Base-by-base conservation (phyloP, 2,888 invertebrate species). In the Nezara viridula region DNA sequence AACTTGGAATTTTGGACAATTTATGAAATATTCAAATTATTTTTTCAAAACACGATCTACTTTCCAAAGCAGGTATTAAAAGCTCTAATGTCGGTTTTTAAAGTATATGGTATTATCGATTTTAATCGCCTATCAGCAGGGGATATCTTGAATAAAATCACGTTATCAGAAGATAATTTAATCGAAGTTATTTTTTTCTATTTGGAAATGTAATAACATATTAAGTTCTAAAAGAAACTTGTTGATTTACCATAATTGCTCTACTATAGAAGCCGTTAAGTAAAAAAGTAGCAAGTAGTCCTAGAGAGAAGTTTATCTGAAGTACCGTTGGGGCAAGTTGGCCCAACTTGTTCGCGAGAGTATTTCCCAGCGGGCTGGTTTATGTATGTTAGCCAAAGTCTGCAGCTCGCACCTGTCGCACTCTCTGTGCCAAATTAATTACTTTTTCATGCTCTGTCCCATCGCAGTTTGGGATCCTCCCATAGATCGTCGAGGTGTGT, bases 301-400 rank as follows among this genome's bases (percentile, higher is more conserved):
- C 44, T 21, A n/a, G 10, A 44, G 44, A 44, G 44, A 81, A 40
- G 81, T 40, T 81, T 44, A 44, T 12, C n/a, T 44, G 44, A 47
- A 81, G 81, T 40, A 81, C 44, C 44, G n/a, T 32, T 47, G 81
- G 44, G 24, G 81, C 81, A 44, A 81, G 37, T 81, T 81, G 0
- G 40, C 40, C 21, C 77, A 77, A 77, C 40, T 77, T 77, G 77
- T 40, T 81, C 44, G 5, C 81, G 14, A 14, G 40, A 77, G 81
- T n/a, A 81, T 81, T 81, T 81, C 44, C 81, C 81, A 14, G 81
- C 81, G 40, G 40, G n/a, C 81, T 81, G n/a, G 81, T 81, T 81
- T 81, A 81, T 81, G 81, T 81, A 81, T 81, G 81, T 81, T 81
- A n/a, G 81, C 9, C 44, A 44, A 81, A 81, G 81, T 81, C 81